phyloP scores from a whole-genome alignment of 2,888 invertebrate species.

The Polietes domitor region DNA sequence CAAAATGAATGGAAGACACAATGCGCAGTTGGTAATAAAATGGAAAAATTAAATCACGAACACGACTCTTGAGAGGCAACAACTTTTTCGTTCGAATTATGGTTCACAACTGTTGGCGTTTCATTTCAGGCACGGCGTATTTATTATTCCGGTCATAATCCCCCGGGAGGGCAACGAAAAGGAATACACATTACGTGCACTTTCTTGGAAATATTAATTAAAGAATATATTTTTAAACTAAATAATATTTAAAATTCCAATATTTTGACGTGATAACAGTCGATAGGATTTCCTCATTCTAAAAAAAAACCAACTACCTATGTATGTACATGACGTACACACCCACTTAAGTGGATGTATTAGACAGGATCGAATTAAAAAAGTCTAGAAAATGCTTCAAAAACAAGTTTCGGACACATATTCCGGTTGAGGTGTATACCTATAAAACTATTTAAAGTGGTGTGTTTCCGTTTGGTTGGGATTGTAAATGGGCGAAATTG shows the following conservation, averaged over 20 bases:
- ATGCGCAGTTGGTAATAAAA: background rate
- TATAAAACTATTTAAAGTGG: too few species aligned
- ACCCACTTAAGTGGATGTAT: background rate
- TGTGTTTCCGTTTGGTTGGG: too few species aligned
- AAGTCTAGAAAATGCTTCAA: too few species aligned
- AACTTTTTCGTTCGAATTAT: constrained; percentile 39
- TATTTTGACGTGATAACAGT: constrained; percentile 13
- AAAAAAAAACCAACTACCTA: constrained; percentile 80
- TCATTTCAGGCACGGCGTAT: background rate
- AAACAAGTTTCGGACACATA: too few species aligned
- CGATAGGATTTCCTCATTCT: constrained; percentile 79
- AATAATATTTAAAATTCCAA: constrained; percentile 27
- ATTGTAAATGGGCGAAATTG: too few species aligned
- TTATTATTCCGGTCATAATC: constrained; percentile 43
- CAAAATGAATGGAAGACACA: constrained; percentile 24
- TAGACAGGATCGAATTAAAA: background rate
- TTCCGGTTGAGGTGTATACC: too few species aligned
- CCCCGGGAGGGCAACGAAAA: background rate
- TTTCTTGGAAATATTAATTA: constrained; percentile 22
- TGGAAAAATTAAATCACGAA: constrained; percentile 1
- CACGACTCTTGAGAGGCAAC: background rate
- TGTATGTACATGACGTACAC: constrained; percentile 61
- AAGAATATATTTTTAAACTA: constrained; percentile 38
- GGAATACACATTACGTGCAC: background rate
- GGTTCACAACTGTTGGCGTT: constrained; percentile 5